phyloP scores from a whole-genome alignment of 2,888 invertebrate species.

The Bedellia somnulentella region DNA sequence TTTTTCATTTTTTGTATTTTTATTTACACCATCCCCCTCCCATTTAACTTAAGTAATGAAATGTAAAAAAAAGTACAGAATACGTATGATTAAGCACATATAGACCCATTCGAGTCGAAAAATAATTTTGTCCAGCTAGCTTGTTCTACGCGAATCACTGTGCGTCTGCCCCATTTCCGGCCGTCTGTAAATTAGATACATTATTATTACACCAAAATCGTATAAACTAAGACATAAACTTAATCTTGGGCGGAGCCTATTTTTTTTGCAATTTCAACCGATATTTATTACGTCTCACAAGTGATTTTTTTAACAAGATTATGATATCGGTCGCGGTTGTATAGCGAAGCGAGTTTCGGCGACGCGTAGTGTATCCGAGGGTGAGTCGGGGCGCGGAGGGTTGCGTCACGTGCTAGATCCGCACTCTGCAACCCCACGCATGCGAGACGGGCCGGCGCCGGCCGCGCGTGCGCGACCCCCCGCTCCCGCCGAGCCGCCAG shows the following conservation, averaged over 20 bases:
- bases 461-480: conserved; percentile 37
- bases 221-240: conserved; percentile 35
- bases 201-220: conserved; percentile 41
- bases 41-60: too few relatives aligned
- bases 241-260: conserved; percentile 22
- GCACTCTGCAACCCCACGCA: conserved; percentile 59
- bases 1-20: too few relatives aligned
- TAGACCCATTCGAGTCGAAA: too few relatives aligned
- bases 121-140: too few relatives aligned
- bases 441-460: conserved; percentile 58
- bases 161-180: too few relatives aligned
- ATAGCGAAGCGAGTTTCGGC: conserved; percentile 41
- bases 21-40: too few relatives aligned
- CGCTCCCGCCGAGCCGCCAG: conserved; percentile 46
- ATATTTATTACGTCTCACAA: conserved; percentile 54
- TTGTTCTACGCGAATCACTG: too few relatives aligned
- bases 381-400: conserved; percentile 53
- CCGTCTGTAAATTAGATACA: conserved; percentile 22
- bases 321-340: too few relatives aligned
- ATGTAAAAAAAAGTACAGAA: too few relatives aligned
- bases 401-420: conserved; percentile 60
- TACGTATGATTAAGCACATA: too few relatives aligned
- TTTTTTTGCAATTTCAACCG: conserved; percentile 52
- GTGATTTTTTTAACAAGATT: conserved; percentile 55
- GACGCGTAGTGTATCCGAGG: too few relatives aligned